Evolutionary conservation across 2,797 vertebrate genomes (phyloP), one percentile per base, ranked within the genome.

Genomic region (Sebastes cheni): DNA sequence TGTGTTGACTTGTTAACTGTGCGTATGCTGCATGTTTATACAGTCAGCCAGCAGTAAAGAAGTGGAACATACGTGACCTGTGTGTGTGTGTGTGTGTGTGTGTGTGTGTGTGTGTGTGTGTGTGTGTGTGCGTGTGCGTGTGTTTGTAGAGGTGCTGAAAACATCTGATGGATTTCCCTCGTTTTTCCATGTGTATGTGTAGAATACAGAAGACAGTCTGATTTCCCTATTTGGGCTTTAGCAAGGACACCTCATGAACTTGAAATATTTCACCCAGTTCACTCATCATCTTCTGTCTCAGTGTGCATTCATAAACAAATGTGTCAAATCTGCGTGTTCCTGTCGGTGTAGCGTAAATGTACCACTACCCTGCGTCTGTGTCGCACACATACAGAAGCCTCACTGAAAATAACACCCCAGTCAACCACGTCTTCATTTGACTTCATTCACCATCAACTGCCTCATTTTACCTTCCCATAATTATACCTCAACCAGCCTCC

Each of bases 401-500:
- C 69, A 77, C 73, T 86, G 86, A 87, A 90, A 91, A 90, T 91
- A 91, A 88, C 88, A 90, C 67, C 81, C 82, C 36, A 83, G 82
- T 83, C 84, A 80, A 82, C 77, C 83, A 87, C 81, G 59, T 90
- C 88, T 87, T 91, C 90, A 86, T 91, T 91, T 89, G 74, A 86
- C 82, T 86, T 77, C 42, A 91, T 88, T 88, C 81, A 73, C 73
- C 77, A 70, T 88, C 90, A 84, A 77, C 87, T 83, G 86, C 83
- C 83, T 87, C 77, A 32, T 90, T 91, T 79, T 84, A 85, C 85
- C 84, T 83, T 72, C 71, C 87, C 87, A 88, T 92, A 93, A 93
- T 93, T 91, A 93, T 79, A 91, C 83, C 67, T 89, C 81, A 39
- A 82, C 77, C 83, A 82, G 65, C 67, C 81, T 83, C 71, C 77